A percentile compares a stretch with the other conserved stretches of the same genome.
These are phyloP conservation scores for Phaenicophaeus curvirostris DNA, from an alignment of 2,797 vertebrate species.

Conservation along the genomic window DNA sequence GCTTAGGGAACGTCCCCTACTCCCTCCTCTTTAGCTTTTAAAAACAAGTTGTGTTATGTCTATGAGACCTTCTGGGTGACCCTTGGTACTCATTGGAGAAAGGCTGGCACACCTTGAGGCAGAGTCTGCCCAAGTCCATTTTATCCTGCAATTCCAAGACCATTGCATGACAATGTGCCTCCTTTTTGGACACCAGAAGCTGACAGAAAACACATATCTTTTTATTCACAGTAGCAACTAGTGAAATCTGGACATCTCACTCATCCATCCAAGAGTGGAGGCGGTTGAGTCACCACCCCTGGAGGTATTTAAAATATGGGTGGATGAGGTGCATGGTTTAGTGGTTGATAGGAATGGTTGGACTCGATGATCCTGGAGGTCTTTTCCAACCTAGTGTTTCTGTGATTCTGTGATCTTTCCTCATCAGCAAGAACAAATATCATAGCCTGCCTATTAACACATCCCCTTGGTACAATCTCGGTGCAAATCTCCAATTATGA, in stretches of 20 bases:
- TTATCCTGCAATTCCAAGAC: background rate
- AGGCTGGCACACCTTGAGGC: background rate
- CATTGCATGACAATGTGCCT: background rate
- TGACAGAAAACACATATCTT: background rate
- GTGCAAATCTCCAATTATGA: background rate
- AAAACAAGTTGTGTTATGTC: background rate
- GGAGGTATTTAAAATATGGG: no score
- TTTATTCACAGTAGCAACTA: background rate
- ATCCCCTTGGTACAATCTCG: background rate
- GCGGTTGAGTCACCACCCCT: no score
- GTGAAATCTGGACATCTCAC: background rate
- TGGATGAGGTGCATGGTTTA: no score
- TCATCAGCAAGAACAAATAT: background rate
- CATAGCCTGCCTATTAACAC: background rate
- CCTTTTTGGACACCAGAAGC: background rate
- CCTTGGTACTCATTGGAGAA: background rate
- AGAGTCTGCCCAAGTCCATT: background rate
- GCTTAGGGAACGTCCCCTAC: background rate
- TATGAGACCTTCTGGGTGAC: accelerated
- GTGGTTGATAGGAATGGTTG: no score
- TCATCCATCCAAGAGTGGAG: no score
- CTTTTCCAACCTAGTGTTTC: no score
- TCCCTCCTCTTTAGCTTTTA: background rate
- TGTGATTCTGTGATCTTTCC: no score
- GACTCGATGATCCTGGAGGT: no score